A percentile compares a stretch with the other conserved stretches of the same genome.
phyloP scores from a whole-genome alignment of 2,113 vertebrate species.

The Leptodactylus fuscus region DNA sequence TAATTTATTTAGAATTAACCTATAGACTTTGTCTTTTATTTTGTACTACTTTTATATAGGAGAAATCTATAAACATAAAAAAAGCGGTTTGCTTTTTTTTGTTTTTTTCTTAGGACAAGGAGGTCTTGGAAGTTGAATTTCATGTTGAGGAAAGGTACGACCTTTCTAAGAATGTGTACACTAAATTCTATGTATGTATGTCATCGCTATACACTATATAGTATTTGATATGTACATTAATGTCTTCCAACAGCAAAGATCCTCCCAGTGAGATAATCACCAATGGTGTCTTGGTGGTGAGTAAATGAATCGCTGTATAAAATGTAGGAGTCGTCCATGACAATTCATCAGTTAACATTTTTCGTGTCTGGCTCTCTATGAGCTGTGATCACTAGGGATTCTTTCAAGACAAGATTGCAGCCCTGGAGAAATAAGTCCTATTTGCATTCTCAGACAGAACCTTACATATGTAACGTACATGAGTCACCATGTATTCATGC shows the following conservation, averaged over 20 bases:
- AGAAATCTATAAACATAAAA: too few relatives aligned
- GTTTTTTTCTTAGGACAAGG: constrained; percentile 47
- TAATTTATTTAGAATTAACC: too few relatives aligned
- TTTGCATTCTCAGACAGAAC: too few relatives aligned
- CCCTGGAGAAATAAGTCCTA: too few relatives aligned
- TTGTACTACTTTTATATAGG: too few relatives aligned
- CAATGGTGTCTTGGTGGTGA: constrained; percentile 80
- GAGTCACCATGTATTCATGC: too few relatives aligned
- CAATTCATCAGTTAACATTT: not conserved
- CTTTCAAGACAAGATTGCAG: too few relatives aligned
- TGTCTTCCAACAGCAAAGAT: constrained; percentile 66
- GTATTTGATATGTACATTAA: not conserved
- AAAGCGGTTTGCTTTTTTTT: too few relatives aligned
- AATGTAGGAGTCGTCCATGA: not conserved
- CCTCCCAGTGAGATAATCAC: constrained; percentile 71
- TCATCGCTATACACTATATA: too few relatives aligned
- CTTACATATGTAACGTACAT: too few relatives aligned
- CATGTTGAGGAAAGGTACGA: constrained; percentile 76
- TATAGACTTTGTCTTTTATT: too few relatives aligned
- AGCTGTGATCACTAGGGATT: too few relatives aligned
- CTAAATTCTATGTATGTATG: not conserved
- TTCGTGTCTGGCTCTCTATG: not conserved
- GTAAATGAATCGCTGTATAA: constrained; percentile 57
- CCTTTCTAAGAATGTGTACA: not conserved
- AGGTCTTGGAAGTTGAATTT: constrained; percentile 78